A percentile compares a stretch with the other conserved stretches of the same genome.
These are phyloP conservation scores for Upupa epops DNA, from an alignment of 2,113 vertebrate genomes.

Conservation along the genomic window DNA sequence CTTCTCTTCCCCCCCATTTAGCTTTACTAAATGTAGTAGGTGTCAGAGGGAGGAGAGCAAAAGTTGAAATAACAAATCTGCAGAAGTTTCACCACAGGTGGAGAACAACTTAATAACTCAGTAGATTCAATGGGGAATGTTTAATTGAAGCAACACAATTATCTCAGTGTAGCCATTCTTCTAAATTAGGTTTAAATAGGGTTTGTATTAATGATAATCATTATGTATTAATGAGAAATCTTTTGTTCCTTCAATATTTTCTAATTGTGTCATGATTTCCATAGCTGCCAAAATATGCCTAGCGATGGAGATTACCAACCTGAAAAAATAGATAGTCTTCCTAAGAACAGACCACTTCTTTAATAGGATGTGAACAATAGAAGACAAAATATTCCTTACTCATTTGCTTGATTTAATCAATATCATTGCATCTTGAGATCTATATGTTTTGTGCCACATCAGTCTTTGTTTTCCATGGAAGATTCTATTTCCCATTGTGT, in stretches of 20 bases:
- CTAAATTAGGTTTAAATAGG: constrained; percentile 24
- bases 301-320: not conserved
- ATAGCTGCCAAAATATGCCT: not conserved
- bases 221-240: constrained; percentile 49
- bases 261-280: not conserved
- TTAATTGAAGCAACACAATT: not conserved
- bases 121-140: not conserved
- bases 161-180: constrained; percentile 25
- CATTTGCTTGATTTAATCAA: not conserved
- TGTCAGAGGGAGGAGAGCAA: not conserved
- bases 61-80: not conserved
- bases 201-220: constrained; percentile 37
- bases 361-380: not conserved
- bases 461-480: not conserved
- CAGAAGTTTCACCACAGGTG: not conserved
- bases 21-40: not conserved
- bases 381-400: not conserved
- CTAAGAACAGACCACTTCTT: not conserved
- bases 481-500: not conserved
- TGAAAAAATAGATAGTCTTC: not conserved
- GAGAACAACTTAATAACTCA: not conserved
- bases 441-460: not conserved
- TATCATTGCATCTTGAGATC: not conserved
- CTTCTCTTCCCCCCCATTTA: too few species aligned
- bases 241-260: constrained; percentile 22